Conservation (phyloP, 1,140 invertebrate genomes). For the Harpegnathos saltator region DNA sequence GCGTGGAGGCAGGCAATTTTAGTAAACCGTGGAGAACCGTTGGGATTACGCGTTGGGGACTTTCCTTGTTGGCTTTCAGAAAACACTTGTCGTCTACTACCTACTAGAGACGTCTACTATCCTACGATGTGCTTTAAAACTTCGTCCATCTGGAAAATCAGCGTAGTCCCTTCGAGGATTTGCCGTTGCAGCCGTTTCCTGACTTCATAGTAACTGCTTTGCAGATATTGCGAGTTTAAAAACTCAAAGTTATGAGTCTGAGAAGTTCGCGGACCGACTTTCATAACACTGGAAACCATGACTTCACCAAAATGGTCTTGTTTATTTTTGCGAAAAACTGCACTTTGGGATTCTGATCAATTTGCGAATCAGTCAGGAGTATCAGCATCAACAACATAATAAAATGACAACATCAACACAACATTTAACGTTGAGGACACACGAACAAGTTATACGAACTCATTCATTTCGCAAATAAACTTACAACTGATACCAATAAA, state of each 20-base stretch:
- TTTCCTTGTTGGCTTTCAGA: slow-evolving; percentile 54
- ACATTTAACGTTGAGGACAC: not conserved
- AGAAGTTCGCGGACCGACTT: not conserved
- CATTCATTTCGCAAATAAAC: no score
- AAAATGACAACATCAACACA: not conserved
- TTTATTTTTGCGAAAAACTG: not conserved
- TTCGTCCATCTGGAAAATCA: slow-evolving; percentile 63
- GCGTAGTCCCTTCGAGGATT: slow-evolving; percentile 4
- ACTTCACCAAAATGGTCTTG: not conserved
- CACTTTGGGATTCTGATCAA: not conserved
- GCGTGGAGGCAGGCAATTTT: slow-evolving; percentile 36
- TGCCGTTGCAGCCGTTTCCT: slow-evolving; percentile 12
- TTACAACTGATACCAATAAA: no score
- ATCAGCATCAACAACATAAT: not conserved
- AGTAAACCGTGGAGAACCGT: slow-evolving; percentile 43
- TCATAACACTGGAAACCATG: slow-evolving; percentile 14
- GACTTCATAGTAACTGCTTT: slow-evolving; percentile 37
- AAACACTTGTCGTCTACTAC: slow-evolving; percentile 61
- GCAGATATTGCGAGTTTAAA: slow-evolving; percentile 38
- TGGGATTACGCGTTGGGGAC: slow-evolving; percentile 46
- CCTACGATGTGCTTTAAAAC: slow-evolving; percentile 63
- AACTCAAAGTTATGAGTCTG: slow-evolving; percentile 12
- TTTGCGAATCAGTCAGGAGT: not conserved
- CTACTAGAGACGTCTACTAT: slow-evolving; percentile 48
- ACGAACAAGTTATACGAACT: no score